phyloP scores from a whole-genome alignment of 37 sponge, comb jelly and placozoan genomes.

The Sycon ciliatum region DNA sequence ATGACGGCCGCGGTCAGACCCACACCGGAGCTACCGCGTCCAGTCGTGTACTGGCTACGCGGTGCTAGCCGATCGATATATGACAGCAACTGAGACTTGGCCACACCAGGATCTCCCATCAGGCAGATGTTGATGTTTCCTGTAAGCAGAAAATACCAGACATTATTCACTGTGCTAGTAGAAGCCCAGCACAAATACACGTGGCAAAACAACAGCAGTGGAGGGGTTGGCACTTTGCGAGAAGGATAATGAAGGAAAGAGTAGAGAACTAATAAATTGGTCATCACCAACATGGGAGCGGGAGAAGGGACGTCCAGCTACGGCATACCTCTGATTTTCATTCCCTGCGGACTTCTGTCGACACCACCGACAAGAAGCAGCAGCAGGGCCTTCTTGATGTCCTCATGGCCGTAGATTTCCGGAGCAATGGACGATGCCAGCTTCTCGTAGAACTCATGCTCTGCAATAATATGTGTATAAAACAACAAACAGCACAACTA shows the following conservation, averaged over 20 bases:
- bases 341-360: slow-evolving; percentile 84
- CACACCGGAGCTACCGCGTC: slow-evolving; percentile 94
- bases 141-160: slow-evolving; percentile 5
- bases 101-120: slow-evolving; percentile 99
- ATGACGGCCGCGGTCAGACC: slow-evolving; percentile 97
- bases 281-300: not conserved
- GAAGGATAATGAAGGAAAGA: no score
- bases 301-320: no score
- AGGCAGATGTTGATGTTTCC: slow-evolving; percentile 90
- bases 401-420: slow-evolving; percentile 97
- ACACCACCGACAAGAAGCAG: slow-evolving; percentile 93
- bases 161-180: no score
- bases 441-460: slow-evolving; percentile 88
- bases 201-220: no score
- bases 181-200: no score
- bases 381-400: slow-evolving; percentile 92
- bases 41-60: slow-evolving; percentile 90
- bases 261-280: not conserved
- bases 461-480: slow-evolving; percentile 20
- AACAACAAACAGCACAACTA: no score
- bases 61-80: slow-evolving; percentile 95
- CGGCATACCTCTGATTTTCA: slow-evolving; percentile 91
- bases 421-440: slow-evolving; percentile 88
- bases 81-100: slow-evolving; percentile 91
- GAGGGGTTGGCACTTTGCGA: no score